These are phyloP conservation scores for Threskiornis aethiopicus DNA, from an alignment of 2,797 vertebrate species.

Conservation along the genomic window DNA sequence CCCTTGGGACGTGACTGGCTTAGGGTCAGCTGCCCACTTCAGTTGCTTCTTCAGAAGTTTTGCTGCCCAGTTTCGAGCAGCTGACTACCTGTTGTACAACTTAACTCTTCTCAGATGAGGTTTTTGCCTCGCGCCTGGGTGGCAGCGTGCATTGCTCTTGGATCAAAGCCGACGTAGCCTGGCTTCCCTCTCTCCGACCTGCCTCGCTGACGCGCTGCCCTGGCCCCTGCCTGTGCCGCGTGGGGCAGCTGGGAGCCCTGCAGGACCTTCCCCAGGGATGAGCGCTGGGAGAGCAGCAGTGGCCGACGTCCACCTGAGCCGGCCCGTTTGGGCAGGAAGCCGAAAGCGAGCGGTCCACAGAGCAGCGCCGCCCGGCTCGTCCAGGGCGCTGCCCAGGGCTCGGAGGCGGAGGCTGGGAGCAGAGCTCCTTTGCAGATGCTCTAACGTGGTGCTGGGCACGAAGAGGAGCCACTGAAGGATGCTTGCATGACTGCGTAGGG, in stretches of 20 bases:
- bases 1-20: not conserved
- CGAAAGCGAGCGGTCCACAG: fast-evolving
- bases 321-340: fast-evolving
- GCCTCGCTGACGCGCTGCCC: not conserved
- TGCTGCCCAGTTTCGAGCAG: not conserved
- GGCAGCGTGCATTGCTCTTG: not conserved
- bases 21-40: not conserved
- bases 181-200: too few relatives aligned
- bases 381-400: not conserved
- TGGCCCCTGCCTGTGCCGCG: fast-evolving
- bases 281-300: not conserved
- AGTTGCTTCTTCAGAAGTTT: not conserved
- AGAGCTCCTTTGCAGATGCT: not conserved
- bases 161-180: not conserved
- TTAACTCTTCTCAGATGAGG: not conserved
- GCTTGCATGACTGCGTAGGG: not conserved
- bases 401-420: fast-evolving
- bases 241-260: not conserved
- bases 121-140: not conserved
- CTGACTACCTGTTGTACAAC: not conserved
- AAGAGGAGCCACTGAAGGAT: not conserved
- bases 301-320: fast-evolving
- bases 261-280: too few relatives aligned
- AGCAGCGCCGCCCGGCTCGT: not conserved
- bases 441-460: fast-evolving